A percentile compares a stretch with the other conserved stretches of the same genome.
Evolutionary conservation across 2,888 invertebrate species (phyloP).

Genomic region (Escarpia spicata): DNA sequence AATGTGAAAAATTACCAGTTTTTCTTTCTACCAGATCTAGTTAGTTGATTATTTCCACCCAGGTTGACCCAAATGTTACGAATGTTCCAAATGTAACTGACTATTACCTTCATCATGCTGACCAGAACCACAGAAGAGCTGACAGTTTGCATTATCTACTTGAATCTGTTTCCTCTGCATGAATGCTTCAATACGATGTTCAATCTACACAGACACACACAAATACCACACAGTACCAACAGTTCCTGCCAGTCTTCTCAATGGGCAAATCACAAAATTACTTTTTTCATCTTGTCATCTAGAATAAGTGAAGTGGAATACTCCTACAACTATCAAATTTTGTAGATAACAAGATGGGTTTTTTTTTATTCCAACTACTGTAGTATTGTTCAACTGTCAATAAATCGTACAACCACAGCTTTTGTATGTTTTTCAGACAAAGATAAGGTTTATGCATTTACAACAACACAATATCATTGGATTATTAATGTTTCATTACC

Average conservation of each 20-base stretch:
- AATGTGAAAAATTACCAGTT: no score
- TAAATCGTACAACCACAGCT: no score
- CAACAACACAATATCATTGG: no score
- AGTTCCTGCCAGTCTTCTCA: background rate
- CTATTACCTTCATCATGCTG: background rate
- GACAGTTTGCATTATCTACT: background rate
- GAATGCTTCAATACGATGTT: slow-evolving; percentile 12
- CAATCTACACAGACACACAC: background rate
- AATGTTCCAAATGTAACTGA: background rate
- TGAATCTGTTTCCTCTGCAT: slow-evolving; percentile 10
- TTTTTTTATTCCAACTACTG: no score
- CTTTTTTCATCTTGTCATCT: background rate
- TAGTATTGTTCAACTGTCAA: no score
- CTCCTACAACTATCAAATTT: no score
- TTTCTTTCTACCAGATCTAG: no score
- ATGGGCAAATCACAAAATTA: background rate
- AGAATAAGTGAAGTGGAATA: background rate
- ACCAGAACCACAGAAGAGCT: background rate
- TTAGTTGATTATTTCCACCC: no score
- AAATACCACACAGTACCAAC: background rate
- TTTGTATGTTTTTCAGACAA: no score
- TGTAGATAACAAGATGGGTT: no score
- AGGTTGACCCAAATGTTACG: background rate
- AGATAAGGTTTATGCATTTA: no score
- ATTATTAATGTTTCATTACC: no score